Conservation (phyloP, 2,113 vertebrate genomes). For the Microcebus lehilahytsara region DNA sequence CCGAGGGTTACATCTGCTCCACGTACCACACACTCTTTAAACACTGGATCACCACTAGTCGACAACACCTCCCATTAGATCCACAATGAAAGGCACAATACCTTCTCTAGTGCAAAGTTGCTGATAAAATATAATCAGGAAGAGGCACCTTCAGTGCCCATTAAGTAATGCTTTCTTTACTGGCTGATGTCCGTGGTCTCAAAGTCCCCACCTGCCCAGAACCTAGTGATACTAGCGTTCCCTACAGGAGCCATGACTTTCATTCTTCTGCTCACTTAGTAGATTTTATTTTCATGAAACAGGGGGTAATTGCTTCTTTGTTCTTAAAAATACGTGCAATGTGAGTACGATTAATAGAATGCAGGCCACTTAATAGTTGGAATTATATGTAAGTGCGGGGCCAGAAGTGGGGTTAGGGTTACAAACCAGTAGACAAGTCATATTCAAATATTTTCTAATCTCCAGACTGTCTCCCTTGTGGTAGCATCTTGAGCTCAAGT, state of each 20-base stretch:
- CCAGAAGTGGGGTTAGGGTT: not conserved
- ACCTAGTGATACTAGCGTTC: not conserved
- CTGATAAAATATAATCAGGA: not conserved
- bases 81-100: not conserved
- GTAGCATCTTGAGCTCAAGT: constrained; percentile 2
- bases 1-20: not conserved
- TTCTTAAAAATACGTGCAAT: not conserved
- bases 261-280: not conserved
- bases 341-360: constrained; percentile 29
- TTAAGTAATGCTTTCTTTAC: not conserved
- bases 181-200: not conserved
- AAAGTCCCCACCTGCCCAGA: not conserved
- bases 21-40: not conserved
- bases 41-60: not conserved
- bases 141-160: not conserved
- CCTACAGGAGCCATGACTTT: not conserved
- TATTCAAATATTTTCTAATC: constrained; percentile 42
- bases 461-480: constrained; percentile 32
- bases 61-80: not conserved
- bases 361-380: not conserved
- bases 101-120: not conserved
- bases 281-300: constrained; percentile 1
- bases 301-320: not conserved
- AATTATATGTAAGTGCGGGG: not conserved
- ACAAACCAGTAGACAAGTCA: not conserved